Conservation (phyloP, 2,113 vertebrate species). For the Ctenodactylus gundi region DNA sequence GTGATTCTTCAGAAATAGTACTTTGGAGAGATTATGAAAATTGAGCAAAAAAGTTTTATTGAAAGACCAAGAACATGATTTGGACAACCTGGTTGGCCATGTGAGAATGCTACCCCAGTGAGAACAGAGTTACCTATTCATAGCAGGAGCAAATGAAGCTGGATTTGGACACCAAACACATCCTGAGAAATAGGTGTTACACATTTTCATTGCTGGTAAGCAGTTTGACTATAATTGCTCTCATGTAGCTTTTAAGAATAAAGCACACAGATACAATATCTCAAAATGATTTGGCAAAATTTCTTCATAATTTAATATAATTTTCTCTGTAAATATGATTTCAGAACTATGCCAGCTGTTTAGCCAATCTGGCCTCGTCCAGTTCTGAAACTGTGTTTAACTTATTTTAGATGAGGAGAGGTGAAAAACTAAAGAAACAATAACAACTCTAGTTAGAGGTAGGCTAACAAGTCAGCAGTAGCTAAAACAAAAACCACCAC, state of each 20-base stretch:
- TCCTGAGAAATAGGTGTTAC: not conserved
- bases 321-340: not conserved
- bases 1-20: rapidly evolving
- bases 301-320: conserved; percentile 24
- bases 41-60: not conserved
- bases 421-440: not conserved
- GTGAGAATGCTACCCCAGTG: too few relatives aligned
- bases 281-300: not conserved
- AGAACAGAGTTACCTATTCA: too few relatives aligned
- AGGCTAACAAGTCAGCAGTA: not conserved
- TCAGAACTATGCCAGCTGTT: not conserved
- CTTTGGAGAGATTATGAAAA: not conserved
- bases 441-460: not conserved
- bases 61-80: not conserved
- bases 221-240: not conserved
- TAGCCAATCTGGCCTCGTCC: not conserved
- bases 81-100: rapidly evolving
- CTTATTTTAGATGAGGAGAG: not conserved
- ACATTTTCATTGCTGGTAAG: not conserved
- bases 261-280: not conserved
- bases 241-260: not conserved
- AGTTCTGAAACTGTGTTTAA: not conserved
- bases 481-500: not conserved
- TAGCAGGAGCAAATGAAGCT: not conserved
- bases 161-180: not conserved